phyloP scores from a whole-genome alignment of 2,113 vertebrate species.

The Elachura formosa region DNA sequence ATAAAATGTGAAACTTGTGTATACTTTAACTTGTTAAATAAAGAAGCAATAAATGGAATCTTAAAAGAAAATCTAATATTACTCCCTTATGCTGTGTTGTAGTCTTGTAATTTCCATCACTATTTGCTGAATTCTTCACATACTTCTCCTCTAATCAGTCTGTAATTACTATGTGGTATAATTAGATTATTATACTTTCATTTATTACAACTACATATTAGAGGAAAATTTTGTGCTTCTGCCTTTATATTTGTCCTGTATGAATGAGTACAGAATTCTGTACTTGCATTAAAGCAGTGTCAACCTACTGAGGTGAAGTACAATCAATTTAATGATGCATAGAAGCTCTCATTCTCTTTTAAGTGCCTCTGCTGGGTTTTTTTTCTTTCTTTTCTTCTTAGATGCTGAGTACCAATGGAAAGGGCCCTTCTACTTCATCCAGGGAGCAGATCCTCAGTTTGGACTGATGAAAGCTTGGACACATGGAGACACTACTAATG shows the following conservation, averaged over 20 bases:
- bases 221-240: constrained; percentile 42
- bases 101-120: constrained; percentile 1
- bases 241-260: background rate
- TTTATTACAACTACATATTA: constrained; percentile 3
- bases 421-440: constrained; percentile 91
- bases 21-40: constrained; percentile 51
- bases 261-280: background rate
- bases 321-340: background rate
- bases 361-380: background rate
- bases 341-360: background rate
- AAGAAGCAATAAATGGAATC: constrained; percentile 18
- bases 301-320: background rate
- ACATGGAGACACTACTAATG: constrained; percentile 73
- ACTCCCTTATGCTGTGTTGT: background rate
- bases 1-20: background rate
- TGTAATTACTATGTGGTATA: constrained; percentile 38
- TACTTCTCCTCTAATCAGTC: background rate
- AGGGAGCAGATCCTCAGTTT: constrained; percentile 92
- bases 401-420: constrained; percentile 84
- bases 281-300: constrained; percentile 9
- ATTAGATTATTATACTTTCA: constrained; percentile 58
- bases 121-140: background rate
- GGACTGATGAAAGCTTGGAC: constrained; percentile 94
- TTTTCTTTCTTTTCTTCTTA: constrained; percentile 10
- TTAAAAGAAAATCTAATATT: background rate